Evolutionary conservation across 2,888 invertebrate genomes (phyloP).

Genomic region (Macaria liturata): DNA sequence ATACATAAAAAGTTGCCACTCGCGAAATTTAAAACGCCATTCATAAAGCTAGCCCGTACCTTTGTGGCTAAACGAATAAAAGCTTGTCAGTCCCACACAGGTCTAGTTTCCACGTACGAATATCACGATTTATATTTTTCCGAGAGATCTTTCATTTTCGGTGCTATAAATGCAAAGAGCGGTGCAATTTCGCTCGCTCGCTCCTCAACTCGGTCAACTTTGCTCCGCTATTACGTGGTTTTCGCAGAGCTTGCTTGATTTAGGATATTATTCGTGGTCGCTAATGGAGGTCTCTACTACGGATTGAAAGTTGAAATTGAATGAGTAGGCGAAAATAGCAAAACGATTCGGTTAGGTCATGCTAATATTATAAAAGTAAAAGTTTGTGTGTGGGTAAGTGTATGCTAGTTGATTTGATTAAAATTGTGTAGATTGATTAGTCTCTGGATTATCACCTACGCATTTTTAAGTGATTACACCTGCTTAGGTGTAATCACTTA

Average conservation of each 20-base stretch:
- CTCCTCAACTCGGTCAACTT: constrained; percentile 34
- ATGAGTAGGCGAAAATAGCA: too few species aligned
- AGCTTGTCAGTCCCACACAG: constrained; percentile 14
- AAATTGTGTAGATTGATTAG: too few species aligned
- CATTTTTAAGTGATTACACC: too few species aligned
- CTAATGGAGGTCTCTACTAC: constrained; percentile 22
- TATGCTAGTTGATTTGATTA: too few species aligned
- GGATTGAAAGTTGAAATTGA: background rate
- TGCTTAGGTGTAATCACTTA: too few species aligned
- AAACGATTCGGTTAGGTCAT: too few species aligned
- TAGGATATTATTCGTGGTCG: constrained; percentile 40
- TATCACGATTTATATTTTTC: constrained; percentile 47
- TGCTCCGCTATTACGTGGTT: constrained; percentile 44
- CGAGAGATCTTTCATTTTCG: constrained; percentile 61
- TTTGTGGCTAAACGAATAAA: constrained; percentile 16
- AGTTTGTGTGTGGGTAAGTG: too few species aligned
- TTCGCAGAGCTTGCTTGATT: constrained; percentile 44
- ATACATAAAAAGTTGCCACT: background rate
- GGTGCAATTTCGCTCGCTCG: constrained; percentile 54
- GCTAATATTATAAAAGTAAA: too few species aligned
- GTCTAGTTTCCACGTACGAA: constrained; percentile 11
- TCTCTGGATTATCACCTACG: too few species aligned
- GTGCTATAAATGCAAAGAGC: constrained; percentile 69
- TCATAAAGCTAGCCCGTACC: constrained; percentile 1
- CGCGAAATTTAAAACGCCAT: background rate